Base-by-base conservation (phyloP, 1,140 invertebrate species). In the Drosophila sp. region DNA sequence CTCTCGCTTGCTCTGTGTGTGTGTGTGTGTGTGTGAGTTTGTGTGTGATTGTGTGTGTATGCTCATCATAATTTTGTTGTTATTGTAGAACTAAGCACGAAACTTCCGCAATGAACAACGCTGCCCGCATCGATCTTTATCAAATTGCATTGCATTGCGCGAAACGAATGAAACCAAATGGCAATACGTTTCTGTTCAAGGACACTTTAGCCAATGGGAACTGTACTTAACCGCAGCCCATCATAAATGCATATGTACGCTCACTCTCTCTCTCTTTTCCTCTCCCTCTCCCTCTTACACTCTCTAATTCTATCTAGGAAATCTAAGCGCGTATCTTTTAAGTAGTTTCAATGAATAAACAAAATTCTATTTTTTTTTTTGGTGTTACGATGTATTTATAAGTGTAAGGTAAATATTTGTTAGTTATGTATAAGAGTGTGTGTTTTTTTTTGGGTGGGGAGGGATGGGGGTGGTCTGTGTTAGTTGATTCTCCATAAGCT, bases 281-380 rank as follows among this genome's bases (percentile, higher is more conserved):
- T 38, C 44, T 25, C 2, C 4, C 44, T 17, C 1, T 41, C 40
- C n/a, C 40, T 1, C 11, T 41, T 4, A 1, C 40, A n/a, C 44
- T 10, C 44, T 50, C 1, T 47, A 47, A 47, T 47, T 23, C 68
- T 70, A 79, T 79, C 64, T 82, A 86, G 82, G 82, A 86, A 86
- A 87, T 87, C 72, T 69, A 71, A 72, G 65, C 62, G 63, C 67
- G 75, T 58, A 58, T 83, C 70, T 72, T 66, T 85, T 81, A 76
- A 82, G 82, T 87, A 87, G 72, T 83, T 86, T 79, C 72, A 64
- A 80, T 89, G 70, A 78, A 74, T 84, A 84, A 87, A 89, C 84
- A 89, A 79, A 87, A 58, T 35, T 25, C 17, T 17, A 17, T 17
- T 0, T 17, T 17, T 17, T 33, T 57, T 80, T 89, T 50, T 23